Conservation (phyloP, 2,888 invertebrate genomes). For the Platynereis dumerilii region DNA sequence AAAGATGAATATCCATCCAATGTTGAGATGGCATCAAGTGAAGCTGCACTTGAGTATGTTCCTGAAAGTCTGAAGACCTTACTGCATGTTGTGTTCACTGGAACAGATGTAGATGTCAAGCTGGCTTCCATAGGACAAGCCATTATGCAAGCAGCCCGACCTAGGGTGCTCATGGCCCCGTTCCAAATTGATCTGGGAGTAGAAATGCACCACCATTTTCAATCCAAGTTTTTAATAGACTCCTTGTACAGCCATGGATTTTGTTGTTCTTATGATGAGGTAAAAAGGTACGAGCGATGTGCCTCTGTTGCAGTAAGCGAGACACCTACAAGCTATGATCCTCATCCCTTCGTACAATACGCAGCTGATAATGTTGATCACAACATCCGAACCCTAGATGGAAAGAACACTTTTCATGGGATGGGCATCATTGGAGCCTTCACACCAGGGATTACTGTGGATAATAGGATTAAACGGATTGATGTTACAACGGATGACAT, state of each 20-base stretch:
- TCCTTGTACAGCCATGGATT: constrained; percentile 37
- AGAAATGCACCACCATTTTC: too few species aligned
- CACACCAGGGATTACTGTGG: not conserved
- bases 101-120: constrained; percentile 22
- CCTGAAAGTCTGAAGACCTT: constrained; percentile 28
- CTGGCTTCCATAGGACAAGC: constrained; percentile 38
- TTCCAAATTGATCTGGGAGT: constrained; percentile 38
- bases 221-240: constrained; percentile 39
- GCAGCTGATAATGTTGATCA: constrained; percentile 30
- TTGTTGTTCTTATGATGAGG: constrained; percentile 36
- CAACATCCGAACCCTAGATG: constrained; percentile 27
- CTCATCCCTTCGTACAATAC: constrained; percentile 26
- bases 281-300: constrained; percentile 15
- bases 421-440: constrained; percentile 19
- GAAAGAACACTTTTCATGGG: too few species aligned
- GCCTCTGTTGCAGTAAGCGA: too few species aligned
- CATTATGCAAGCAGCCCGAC: constrained; percentile 36
- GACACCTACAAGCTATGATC: too few species aligned
- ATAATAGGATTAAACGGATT: not conserved
- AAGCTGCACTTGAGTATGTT: constrained; percentile 17
- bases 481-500: constrained; percentile 21
- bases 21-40: constrained; percentile 20
- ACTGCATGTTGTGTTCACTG: constrained; percentile 21
- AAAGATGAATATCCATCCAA: constrained; percentile 33
- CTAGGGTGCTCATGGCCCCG: constrained; percentile 34